Evolutionary conservation across 2,113 vertebrate species (phyloP), one percentile per base, ranked within the genome.

Genomic region (Leptobrachium ailaonicum): DNA sequence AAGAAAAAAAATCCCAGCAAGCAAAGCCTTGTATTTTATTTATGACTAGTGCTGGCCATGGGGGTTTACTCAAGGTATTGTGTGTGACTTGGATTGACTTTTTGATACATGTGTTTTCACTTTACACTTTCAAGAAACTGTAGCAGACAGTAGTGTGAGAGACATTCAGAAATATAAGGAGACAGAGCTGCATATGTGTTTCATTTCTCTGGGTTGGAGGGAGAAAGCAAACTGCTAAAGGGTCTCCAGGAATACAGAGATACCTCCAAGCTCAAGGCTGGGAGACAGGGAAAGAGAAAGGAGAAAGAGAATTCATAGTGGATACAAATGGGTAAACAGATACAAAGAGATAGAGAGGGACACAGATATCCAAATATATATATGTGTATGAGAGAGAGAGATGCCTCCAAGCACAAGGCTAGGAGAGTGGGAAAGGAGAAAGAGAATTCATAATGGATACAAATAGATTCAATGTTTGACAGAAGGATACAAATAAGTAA

Each of bases 131-230:
- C 88, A 87, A 86, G 82, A 81, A 86, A 76, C 87, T 87, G 81
- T 82, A 84, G 86, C 79, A 87, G 88, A 90, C 90, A 89, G 88
- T 89, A 85, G 90, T 90, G 90, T 87, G 86, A 91, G 87, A 87
- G 90, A 92, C 85, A 90, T 90, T 88, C 90, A 89, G 91, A 89
- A 90, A 92, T 90, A 82, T 13, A 84, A 89, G 86, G 87, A 88
- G 92, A 90, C 90, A 87, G 87, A 89, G 84, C 86, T 82, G 88
- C 92, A 94, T 89, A 85, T 92, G 92, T 87, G 87, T 91, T 88
- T 92, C 87, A 90, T 91, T 92, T 90, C 83, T 88, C 81, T 40
- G 64, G 85, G 87, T 87, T 87, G 85, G 75, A 82, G 78, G 58
- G 77, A 82, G 88, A 86, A 88, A 88, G 87, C 83, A 89, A 92